Evolutionary conservation across 2,797 vertebrate species (phyloP).

Genomic region (Enteromius argenteus): DNA sequence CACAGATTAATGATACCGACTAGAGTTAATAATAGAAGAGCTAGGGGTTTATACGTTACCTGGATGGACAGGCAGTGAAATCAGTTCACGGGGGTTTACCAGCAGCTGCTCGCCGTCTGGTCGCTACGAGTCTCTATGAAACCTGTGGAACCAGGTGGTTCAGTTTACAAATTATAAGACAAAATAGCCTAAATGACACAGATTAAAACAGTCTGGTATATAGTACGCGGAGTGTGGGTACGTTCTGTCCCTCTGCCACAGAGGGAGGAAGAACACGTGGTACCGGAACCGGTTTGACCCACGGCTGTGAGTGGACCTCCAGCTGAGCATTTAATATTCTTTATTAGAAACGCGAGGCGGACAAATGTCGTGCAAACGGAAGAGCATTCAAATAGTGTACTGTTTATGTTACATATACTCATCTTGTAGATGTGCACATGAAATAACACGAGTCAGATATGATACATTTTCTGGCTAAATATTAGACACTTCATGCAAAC

Average conservation of each 20-base stretch:
- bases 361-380: not conserved
- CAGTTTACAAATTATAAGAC: not conserved
- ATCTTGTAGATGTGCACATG: not conserved
- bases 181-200: not conserved
- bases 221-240: not conserved
- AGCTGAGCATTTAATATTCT: not conserved
- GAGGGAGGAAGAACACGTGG: not conserved
- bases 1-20: not conserved
- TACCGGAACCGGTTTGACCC: not conserved
- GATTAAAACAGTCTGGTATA: not conserved
- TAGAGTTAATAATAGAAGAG: not conserved
- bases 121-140: not conserved
- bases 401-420: not conserved
- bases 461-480: not conserved
- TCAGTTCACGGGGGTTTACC: not conserved
- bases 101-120: not conserved
- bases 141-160: constrained; percentile 24
- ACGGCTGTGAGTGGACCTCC: not conserved
- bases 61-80: constrained; percentile 11
- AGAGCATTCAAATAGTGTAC: not conserved
- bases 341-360: not conserved
- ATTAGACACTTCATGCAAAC: not conserved
- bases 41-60: constrained; percentile 9
- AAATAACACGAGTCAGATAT: not conserved
- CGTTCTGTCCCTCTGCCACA: not conserved